Base-by-base conservation (phyloP, 2,113 vertebrate genomes). In the Silurus glanis region DNA sequence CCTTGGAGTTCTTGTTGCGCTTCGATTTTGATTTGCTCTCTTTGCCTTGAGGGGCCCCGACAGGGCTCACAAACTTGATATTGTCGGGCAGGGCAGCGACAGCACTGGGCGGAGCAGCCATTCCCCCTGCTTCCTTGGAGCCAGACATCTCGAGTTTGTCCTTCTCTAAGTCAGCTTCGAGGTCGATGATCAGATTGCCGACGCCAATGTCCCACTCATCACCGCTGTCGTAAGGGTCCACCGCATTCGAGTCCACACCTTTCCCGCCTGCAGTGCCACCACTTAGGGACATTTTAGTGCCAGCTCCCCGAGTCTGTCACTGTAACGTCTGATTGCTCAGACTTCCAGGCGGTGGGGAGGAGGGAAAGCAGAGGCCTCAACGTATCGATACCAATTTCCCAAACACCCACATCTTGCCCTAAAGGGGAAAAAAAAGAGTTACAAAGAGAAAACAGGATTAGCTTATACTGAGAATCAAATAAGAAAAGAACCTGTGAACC, bases 241-340 rank as follows among this genome's bases (percentile, higher is more conserved):
- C 98, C 93, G 98, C 97, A 96, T 98, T 99, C 90, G 97, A 96
- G 96, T 99, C 98, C 90, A 98, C 97, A 97, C 97, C 98, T 99
- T 99, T 98, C 98, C 97, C 98, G 97, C 97, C 97, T 97, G 97
- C 96, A 98, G 97, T 97, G 97, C 97, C 97, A 96, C 98, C 96
- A 97, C 98, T 99, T 97, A 99, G 98, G 98, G 98, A 99, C 98
- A 99, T 99, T 97, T 99, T 99, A 99, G 97, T 98, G 96, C 97
- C 97, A 98, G 96, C 96, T 88, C 95, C 95, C 97, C 96, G 96
- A 94, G 91, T 92, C 93, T 93, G 94, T 94, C 94, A 94, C 94
- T 92, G 91, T 92, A 91, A 94, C 91, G 94, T 95, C 94, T 91
- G 93, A 94, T 93, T 90, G 92, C 94, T 95, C 92, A 92, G 94